Evolutionary conservation across 2,888 invertebrate genomes (phyloP).

Genomic region (Cantharis flavilabris): DNA sequence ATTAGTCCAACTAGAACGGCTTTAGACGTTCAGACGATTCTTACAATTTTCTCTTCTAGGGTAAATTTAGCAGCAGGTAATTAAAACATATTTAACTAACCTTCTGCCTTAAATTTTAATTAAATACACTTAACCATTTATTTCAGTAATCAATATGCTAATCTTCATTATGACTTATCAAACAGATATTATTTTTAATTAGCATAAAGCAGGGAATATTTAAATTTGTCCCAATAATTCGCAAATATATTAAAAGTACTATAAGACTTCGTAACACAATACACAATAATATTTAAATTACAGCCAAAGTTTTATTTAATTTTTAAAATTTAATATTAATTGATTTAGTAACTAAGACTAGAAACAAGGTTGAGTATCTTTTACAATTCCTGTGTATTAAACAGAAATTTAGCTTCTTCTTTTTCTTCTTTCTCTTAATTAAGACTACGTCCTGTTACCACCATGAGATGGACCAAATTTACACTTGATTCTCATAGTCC

Average conservation of each 20-base stretch:
- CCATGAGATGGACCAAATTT: too few species aligned
- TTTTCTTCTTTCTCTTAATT: too few species aligned
- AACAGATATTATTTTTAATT: background rate
- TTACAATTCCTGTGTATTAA: too few species aligned
- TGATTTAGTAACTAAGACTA: background rate
- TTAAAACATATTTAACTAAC: background rate
- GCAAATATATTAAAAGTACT: too few species aligned
- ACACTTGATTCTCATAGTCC: too few species aligned
- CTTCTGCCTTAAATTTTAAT: background rate
- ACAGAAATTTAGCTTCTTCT: too few species aligned
- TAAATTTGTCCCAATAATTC: background rate
- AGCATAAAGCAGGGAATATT: background rate
- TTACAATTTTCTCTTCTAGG: background rate
- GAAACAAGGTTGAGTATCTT: too few species aligned
- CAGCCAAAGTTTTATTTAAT: background rate
- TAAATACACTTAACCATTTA: background rate
- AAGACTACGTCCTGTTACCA: too few species aligned
- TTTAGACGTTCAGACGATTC: background rate
- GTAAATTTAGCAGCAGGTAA: background rate
- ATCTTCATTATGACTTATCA: background rate
- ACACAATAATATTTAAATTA: background rate
- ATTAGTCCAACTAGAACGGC: background rate
- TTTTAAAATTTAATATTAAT: background rate
- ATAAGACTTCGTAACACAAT: too few species aligned
- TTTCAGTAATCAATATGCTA: background rate